Evolutionary conservation across 2,888 invertebrate genomes (phyloP), one percentile per base, ranked within the genome.

Genomic region (Melipona bicolor): DNA sequence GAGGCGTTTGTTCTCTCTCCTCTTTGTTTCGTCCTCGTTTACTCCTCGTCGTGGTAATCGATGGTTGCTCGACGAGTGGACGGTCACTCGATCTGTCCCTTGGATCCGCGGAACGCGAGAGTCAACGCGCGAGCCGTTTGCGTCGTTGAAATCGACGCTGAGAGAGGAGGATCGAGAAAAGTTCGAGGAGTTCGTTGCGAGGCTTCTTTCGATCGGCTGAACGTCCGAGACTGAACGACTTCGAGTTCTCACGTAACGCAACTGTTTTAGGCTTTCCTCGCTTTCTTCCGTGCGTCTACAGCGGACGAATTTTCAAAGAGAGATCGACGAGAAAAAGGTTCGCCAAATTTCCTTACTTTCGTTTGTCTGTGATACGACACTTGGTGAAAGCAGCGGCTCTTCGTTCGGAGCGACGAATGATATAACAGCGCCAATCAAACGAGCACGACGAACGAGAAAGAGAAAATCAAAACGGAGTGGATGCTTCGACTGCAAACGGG

Each of bases 401-500:
- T 65, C 17, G 13, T 21, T 74, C 13, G 6, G 9, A 11, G 21
- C n/a, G 32, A 27, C 6, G 17, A n/a, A 19, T n/a, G 15, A 24
- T n/a, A 17, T 50, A n/a, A n/a, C 15, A 69, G 50, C 6, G 50
- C 19, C 62, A 62, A 17, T 36, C 19, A 52, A 21, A 24, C 11
- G 24, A 17, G 3, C 21, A n/a, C n/a, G 19, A n/a, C 3, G 21
- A 54, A 2, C n/a, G 24, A 21, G 9, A 27, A 13, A 36, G 36
- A 36, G 21, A 73, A 21, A 82, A 80, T 75, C 74, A 79, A 82
- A 80, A 80, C 2, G 15, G 21, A 21, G 11, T 11, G 5, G 32
- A 24, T 59, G 64, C 70, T 77, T 74, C 59, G 56, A 81, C 81
- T 81, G 77, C 81, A n/a, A 77, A 70, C 52, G 78, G 75, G 68